phyloP scores from a whole-genome alignment of 2,888 invertebrate genomes.

The Crioceris asparagi region DNA sequence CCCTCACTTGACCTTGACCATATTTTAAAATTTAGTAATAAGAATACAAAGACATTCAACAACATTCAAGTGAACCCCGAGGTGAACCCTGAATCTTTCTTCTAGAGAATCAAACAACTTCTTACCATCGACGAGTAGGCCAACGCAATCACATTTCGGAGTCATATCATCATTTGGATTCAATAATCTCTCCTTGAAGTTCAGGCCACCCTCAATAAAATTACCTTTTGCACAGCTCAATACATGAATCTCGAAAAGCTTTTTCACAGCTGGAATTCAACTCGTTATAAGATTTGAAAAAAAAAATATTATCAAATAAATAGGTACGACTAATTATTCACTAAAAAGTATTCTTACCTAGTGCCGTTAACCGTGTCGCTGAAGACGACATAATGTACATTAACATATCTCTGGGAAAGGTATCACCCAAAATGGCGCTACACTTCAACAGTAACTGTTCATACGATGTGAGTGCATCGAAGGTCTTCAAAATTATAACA shows the following conservation, averaged over 20 bases:
- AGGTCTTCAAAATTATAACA: constrained; percentile 50
- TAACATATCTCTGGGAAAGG: constrained; percentile 51
- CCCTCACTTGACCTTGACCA: no score
- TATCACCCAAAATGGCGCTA: constrained; percentile 52
- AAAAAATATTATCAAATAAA: no score
- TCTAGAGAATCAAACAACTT: no score
- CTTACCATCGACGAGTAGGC: constrained; percentile 34
- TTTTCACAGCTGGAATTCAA: constrained; percentile 41
- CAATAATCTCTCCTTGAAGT: constrained; percentile 30
- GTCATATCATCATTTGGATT: constrained; percentile 28
- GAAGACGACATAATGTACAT: constrained; percentile 43
- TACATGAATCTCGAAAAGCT: constrained; percentile 48
- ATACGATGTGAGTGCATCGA: constrained; percentile 51
- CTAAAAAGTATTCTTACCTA: no score
- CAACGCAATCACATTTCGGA: constrained; percentile 38
- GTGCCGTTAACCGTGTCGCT: constrained; percentile 40
- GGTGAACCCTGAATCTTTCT: no score
- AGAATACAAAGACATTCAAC: no score
- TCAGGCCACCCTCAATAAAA: constrained; percentile 39
- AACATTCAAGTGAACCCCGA: no score
- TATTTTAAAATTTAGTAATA: no score
- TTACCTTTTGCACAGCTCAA: constrained; percentile 52
- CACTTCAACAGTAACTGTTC: constrained; percentile 56
- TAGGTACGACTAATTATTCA: no score
- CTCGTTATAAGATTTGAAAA: no score